Conservation (phyloP, 2,797 vertebrate genomes). For the Nyctalus aviator region DNA sequence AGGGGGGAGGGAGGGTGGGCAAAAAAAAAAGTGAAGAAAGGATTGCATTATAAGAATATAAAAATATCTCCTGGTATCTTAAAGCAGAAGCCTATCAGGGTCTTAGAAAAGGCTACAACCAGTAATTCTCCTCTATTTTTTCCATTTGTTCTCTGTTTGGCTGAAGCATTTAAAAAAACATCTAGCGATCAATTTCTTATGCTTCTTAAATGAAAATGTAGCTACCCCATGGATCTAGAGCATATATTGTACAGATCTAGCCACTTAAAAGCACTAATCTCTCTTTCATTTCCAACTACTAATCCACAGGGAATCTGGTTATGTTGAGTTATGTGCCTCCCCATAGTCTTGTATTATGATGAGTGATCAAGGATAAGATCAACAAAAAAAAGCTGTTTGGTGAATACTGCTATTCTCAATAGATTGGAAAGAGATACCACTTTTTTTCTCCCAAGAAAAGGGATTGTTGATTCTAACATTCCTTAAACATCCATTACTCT, state of each 20-base stretch:
- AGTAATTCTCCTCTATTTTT: neutral
- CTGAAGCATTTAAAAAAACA: neutral
- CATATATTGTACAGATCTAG: neutral
- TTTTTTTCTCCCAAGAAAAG: neutral
- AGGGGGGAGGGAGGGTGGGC: neutral
- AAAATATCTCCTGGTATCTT: neutral
- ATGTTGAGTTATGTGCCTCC: neutral
- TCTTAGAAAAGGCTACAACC: constrained; percentile 38
- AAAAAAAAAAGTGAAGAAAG: constrained; percentile 11
- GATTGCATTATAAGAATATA: neutral
- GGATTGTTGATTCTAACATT: neutral
- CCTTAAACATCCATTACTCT: neutral
- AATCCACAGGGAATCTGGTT: neutral
- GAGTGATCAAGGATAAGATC: neutral
- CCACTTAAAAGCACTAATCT: neutral
- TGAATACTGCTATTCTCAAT: neutral
- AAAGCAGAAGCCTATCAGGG: constrained; percentile 1
- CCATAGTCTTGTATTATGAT: neutral
- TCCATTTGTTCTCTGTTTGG: neutral
- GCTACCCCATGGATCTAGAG: neutral
- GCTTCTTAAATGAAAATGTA: constrained; percentile 26
- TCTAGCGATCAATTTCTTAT: constrained; percentile 14
- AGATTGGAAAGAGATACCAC: neutral
- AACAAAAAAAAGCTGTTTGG: neutral
- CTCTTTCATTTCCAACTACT: constrained; percentile 13